phyloP scores from a whole-genome alignment of 2,888 invertebrate genomes.

The Orthonychiurus folsomi region DNA sequence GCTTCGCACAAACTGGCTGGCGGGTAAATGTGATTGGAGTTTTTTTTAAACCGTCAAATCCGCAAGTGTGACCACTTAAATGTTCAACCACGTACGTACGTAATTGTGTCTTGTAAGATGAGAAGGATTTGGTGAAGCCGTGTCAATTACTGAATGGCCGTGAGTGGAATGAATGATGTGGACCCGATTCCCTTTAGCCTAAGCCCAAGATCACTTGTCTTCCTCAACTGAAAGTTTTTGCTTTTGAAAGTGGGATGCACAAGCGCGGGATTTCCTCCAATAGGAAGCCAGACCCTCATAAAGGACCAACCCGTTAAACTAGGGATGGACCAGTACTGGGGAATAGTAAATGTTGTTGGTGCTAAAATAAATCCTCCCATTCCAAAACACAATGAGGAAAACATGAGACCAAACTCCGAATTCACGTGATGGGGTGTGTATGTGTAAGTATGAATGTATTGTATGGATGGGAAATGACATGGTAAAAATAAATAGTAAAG shows the following conservation, averaged over 20 bases:
- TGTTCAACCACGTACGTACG: too few relatives aligned
- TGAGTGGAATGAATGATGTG: neutral
- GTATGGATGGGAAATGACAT: neutral
- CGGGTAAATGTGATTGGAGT: too few relatives aligned
- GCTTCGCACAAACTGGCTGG: too few relatives aligned
- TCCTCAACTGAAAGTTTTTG: neutral
- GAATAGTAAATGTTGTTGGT: slow-evolving; percentile 30
- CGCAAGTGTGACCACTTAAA: too few relatives aligned
- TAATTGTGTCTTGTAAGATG: too few relatives aligned
- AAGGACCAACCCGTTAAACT: slow-evolving; percentile 5
- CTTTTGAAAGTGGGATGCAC: slow-evolving; percentile 13
- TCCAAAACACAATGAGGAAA: neutral
- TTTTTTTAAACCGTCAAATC: too few relatives aligned
- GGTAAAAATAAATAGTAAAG: neutral
- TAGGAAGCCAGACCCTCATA: neutral
- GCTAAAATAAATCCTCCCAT: slow-evolving; percentile 9
- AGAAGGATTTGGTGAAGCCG: neutral
- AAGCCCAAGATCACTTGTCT: neutral
- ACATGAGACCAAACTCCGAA: neutral
- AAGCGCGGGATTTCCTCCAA: slow-evolving; percentile 25
- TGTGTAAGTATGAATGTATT: neutral
- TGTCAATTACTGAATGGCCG: neutral
- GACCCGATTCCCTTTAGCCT: neutral
- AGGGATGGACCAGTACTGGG: slow-evolving; percentile 15
- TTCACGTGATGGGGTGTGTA: too few relatives aligned